These are phyloP conservation scores for Parauchenoglanis ngamensis DNA, from an alignment of 2,797 vertebrate genomes.

Conservation along the genomic window DNA sequence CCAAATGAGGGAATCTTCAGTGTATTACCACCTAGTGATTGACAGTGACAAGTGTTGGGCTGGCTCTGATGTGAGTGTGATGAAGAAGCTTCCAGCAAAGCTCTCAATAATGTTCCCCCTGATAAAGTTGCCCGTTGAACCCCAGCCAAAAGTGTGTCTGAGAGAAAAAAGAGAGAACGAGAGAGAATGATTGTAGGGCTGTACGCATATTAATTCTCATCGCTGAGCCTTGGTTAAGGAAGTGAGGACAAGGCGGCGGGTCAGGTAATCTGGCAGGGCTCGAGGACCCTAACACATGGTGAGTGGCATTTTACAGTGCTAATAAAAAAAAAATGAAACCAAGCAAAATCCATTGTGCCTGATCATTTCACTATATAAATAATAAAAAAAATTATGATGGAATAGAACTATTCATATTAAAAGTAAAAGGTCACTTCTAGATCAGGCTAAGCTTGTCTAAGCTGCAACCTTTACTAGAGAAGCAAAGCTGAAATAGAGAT, in stretches of 20 bases:
- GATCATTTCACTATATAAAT: slow-evolving; percentile 89
- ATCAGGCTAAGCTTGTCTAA: slow-evolving; percentile 92
- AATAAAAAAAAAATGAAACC: slow-evolving; percentile 77
- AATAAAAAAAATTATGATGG: slow-evolving; percentile 84
- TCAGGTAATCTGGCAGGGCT: slow-evolving; percentile 67
- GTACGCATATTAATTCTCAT: slow-evolving; percentile 92
- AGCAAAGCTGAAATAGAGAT: slow-evolving; percentile 72
- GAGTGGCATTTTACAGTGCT: slow-evolving; percentile 91
- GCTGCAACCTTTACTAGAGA: slow-evolving; percentile 91
- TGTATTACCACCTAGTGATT: slow-evolving; percentile 98
- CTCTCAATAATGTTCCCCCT: slow-evolving; percentile 97
- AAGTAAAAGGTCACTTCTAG: slow-evolving; percentile 94
- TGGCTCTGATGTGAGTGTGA: slow-evolving; percentile 88
- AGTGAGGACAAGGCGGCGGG: slow-evolving; percentile 29
- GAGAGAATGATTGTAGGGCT: slow-evolving; percentile 64
- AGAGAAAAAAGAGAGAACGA: slow-evolving; percentile 27
- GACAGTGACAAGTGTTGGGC: slow-evolving; percentile 98
- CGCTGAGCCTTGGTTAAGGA: slow-evolving; percentile 72
- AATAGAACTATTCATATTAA: slow-evolving; percentile 98
- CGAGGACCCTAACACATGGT: slow-evolving; percentile 74
- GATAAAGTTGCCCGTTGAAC: slow-evolving; percentile 92
- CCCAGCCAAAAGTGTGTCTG: slow-evolving; percentile 87
- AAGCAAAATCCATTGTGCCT: slow-evolving; percentile 77
- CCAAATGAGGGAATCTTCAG: slow-evolving; percentile 99
- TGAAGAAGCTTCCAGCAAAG: slow-evolving; percentile 92